Evolutionary conservation across 2,888 invertebrate species (phyloP).

Genomic region (Phalera bucephala): DNA sequence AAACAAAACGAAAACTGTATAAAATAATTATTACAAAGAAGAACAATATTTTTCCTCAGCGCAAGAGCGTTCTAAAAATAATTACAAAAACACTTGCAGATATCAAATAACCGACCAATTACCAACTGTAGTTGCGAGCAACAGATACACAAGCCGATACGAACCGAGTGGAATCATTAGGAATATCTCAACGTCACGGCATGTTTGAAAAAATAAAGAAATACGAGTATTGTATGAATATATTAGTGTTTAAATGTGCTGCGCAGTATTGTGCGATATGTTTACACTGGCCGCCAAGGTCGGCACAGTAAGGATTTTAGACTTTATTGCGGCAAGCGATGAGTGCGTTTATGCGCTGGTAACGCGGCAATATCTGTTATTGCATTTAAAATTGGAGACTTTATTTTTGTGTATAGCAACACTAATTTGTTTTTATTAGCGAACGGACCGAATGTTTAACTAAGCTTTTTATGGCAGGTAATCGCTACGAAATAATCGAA

Average conservation of each 20-base stretch:
- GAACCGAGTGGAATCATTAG: conserved; percentile 9
- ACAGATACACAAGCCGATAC: too few relatives aligned
- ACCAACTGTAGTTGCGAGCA: conserved; percentile 5
- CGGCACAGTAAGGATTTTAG: conserved; percentile 28
- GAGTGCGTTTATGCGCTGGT: conserved; percentile 10
- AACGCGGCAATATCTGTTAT: conserved; percentile 6
- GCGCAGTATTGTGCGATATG: conserved; percentile 20
- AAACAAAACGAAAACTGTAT: conserved; percentile 9
- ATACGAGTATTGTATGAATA: conserved; percentile 21
- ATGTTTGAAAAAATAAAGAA: conserved; percentile 15
- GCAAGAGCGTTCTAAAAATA: conserved; percentile 35
- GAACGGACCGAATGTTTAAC: too few relatives aligned
- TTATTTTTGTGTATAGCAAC: too few relatives aligned
- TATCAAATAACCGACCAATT: conserved; percentile 16
- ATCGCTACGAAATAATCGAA: too few relatives aligned
- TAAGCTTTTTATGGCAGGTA: too few relatives aligned
- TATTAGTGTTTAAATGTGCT: conserved; percentile 23
- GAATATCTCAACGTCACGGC: conserved; percentile 33
- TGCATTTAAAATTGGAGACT: conserved; percentile 4
- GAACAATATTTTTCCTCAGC: conserved; percentile 9
- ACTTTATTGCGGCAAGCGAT: conserved; percentile 19
- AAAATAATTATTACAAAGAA: conserved; percentile 15
- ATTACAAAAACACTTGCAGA: conserved; percentile 17
- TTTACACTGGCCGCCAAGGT: conserved; percentile 26
- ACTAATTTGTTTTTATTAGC: too few relatives aligned